phyloP scores from a whole-genome alignment of 2,888 invertebrate genomes.

The Acleris laterana region DNA sequence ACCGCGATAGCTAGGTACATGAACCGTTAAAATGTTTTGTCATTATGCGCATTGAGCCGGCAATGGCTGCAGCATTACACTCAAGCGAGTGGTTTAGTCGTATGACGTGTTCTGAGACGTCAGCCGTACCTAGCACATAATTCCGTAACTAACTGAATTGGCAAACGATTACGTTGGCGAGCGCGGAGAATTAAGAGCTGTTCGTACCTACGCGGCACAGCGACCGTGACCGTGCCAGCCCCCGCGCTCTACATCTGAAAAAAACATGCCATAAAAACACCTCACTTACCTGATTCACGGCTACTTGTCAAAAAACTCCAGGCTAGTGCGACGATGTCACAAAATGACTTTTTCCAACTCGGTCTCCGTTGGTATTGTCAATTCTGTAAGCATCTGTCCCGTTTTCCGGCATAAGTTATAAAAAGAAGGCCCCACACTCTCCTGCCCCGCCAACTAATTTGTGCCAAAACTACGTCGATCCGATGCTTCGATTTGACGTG shows the following conservation, averaged over 20 bases:
- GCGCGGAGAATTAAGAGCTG: conserved; percentile 28
- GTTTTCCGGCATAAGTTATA: too few species aligned
- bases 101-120: conserved; percentile 28
- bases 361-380: too few species aligned
- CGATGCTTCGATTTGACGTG: too few species aligned
- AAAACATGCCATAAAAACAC: conserved; percentile 15
- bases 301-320: too few species aligned
- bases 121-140: conserved; percentile 25
- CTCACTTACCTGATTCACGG: conserved; percentile 4
- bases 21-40: background rate
- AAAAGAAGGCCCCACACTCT: too few species aligned
- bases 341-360: too few species aligned
- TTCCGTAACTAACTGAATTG: conserved; percentile 38
- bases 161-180: conserved; percentile 39
- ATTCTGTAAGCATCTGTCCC: too few species aligned
- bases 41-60: conserved; percentile 20
- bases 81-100: conserved; percentile 13
- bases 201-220: conserved; percentile 16
- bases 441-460: too few species aligned
- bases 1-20: too few species aligned
- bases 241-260: conserved; percentile 15
- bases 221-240: conserved; percentile 40
- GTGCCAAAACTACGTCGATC: too few species aligned
- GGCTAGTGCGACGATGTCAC: too few species aligned
- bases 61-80: conserved; percentile 9